Evolutionary conservation across 1,140 invertebrate species (phyloP).

Genomic region (Bombus waltoni): DNA sequence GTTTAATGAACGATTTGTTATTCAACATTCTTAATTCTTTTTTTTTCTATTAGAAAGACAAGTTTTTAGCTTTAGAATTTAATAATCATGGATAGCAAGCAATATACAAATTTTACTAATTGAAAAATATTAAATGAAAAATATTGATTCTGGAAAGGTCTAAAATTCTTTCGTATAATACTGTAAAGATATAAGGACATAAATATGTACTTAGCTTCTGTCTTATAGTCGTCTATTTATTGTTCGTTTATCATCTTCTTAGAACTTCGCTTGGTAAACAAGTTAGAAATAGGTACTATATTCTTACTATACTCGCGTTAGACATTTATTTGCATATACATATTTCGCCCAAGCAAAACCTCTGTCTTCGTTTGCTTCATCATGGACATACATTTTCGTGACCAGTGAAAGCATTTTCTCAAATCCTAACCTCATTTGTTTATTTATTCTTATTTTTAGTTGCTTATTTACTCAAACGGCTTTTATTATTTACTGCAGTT

Average conservation of each 20-base stretch:
- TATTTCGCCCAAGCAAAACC: not conserved
- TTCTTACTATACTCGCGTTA: not conserved
- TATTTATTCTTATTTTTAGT: not conserved
- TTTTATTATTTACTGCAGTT: not conserved
- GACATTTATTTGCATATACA: constrained; percentile 18
- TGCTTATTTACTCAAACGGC: not conserved
- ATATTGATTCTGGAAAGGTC: not conserved
- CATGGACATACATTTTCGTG: constrained; percentile 55
- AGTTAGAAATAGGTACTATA: not conserved
- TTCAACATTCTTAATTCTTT: too few species aligned
- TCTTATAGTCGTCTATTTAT: not conserved
- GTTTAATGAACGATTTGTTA: too few species aligned
- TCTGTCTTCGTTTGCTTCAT: constrained; percentile 54
- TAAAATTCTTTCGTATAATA: not conserved
- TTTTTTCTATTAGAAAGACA: too few species aligned
- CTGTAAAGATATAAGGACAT: too few species aligned
- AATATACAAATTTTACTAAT: not conserved
- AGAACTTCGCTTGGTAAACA: not conserved
- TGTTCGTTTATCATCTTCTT: not conserved
- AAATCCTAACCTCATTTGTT: not conserved
- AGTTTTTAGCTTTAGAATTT: too few species aligned
- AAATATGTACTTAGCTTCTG: not conserved
- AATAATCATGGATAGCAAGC: not conserved
- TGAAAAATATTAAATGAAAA: not conserved
- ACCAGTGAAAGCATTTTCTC: constrained; percentile 56